Percentiles rank a stretch among this genome's conserved stretches.
These are phyloP conservation scores for Platypus cylindrus DNA, from an alignment of 2,888 invertebrate genomes.

Conservation along the genomic window DNA sequence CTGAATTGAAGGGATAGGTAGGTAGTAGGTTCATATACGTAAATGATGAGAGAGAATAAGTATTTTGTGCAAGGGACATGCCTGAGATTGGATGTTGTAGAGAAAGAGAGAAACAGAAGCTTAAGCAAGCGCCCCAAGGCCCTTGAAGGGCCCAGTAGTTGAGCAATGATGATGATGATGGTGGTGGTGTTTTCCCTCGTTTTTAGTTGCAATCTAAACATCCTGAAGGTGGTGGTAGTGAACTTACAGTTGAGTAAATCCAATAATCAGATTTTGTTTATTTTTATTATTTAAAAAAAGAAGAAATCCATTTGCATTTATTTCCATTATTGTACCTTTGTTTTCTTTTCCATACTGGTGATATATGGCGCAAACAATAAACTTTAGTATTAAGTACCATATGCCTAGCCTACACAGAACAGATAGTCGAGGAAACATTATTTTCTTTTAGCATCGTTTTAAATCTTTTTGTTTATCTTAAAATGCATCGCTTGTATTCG, in stretches of 20 bases:
- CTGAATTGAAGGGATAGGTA: too few species aligned
- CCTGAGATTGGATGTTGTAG: constrained; percentile 2
- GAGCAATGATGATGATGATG: too few species aligned
- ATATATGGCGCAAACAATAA: too few species aligned
- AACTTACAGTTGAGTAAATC: constrained; percentile 7
- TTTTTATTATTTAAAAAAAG: constrained; percentile 7
- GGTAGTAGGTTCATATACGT: background rate
- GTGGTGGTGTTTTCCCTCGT: too few species aligned
- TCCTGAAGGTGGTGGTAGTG: constrained; percentile 1
- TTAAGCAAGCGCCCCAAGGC: constrained; percentile 23
- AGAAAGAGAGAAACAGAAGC: constrained; percentile 13
- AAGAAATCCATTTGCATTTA: too few species aligned
- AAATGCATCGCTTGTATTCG: too few species aligned
- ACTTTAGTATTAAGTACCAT: too few species aligned
- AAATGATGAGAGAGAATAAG: too few species aligned
- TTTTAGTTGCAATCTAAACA: constrained; percentile 10
- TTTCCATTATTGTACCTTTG: too few species aligned
- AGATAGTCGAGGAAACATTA: constrained; percentile 3
- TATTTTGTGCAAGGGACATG: too few species aligned
- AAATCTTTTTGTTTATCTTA: constrained; percentile 5
- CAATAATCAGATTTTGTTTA: constrained; percentile 6
- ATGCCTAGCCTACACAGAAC: constrained; percentile 3
- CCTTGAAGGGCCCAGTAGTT: too few species aligned
- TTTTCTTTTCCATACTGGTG: too few species aligned
- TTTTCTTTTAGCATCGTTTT: constrained; percentile 5